Base-by-base conservation (phyloP, 2,113 vertebrate genomes). In the Pseudopodoces humilis region DNA sequence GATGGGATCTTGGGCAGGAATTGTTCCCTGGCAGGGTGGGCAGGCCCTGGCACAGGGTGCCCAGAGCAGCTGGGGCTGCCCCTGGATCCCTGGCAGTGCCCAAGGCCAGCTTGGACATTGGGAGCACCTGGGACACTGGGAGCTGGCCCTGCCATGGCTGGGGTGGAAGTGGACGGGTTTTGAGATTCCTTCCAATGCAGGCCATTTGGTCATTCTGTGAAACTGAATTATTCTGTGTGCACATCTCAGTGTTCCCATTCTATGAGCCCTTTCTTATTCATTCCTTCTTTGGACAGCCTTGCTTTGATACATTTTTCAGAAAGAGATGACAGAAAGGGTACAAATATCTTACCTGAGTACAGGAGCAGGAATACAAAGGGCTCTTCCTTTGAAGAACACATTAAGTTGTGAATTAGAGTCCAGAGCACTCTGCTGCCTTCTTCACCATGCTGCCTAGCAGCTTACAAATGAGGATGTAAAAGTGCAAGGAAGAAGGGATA, bases 211-310 rank as follows among this genome's bases (percentile, higher is more conserved):
- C 21, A 16, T 18, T 62, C 28, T n/a, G 10, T 62, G 41, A 19
- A 77, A 86, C 3, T 81, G 50, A 83, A 77, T 80, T 78, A 86
- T 77, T 88, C 65, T 69, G 15, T 67, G 75, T 69, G 78, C 86
- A 85, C 47, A 77, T 83, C 96, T 97, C 96, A 76, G 91, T 91
- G 97, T 97, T 92, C 75, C 86, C 78, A 77, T 91, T 65, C 55
- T 41, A 5, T 11, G 59, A 20, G 21, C 33, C 15, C 11, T 46
- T 86, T 70, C 49, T 39, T 27, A 68, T 47, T 33, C 16, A 37
- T 64, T 76, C n/a, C 12, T 87, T 78, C 64, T 56, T 3, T 14
- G 50, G 37, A 64, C 28, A 79, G 13, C 17, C 47, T 64, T 82
- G 22, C 58, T 78, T 84, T 76, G 70, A 69, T 83, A 18, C 27